A percentile compares a stretch with the other conserved stretches of the same genome.
Conservation (phyloP, 2,797 vertebrate species). For the Acanthurus lineatus region DNA sequence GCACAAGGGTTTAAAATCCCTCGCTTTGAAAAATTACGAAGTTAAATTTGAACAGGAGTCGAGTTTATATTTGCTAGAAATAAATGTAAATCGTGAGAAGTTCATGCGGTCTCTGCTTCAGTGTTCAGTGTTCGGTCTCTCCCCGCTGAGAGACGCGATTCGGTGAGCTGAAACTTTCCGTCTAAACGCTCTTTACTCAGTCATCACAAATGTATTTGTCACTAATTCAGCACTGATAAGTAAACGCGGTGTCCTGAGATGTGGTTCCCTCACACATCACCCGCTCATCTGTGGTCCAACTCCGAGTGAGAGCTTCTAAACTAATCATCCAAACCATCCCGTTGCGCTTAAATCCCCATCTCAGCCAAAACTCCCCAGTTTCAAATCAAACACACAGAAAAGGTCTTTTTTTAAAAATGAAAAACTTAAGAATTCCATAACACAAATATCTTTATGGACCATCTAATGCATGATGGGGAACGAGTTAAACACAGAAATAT, state of each 20-base stretch:
- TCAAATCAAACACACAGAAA: constrained; percentile 11
- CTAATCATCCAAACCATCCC: constrained; percentile 44
- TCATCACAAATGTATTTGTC: constrained; percentile 16
- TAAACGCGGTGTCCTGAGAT: constrained; percentile 1
- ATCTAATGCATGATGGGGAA: not conserved
- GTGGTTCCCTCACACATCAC: not conserved
- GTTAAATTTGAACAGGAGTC: constrained; percentile 8
- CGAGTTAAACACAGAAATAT: too few relatives aligned
- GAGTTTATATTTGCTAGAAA: not conserved
- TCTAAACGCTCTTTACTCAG: constrained; percentile 31
- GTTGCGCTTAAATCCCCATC: constrained; percentile 39
- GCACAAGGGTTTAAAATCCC: constrained; percentile 23
- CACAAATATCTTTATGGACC: not conserved
- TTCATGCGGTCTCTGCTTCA: not conserved
- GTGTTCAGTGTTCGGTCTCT: not conserved
- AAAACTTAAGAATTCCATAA: constrained; percentile 30
- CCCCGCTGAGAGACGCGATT: constrained; percentile 19
- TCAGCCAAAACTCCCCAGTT: constrained; percentile 47
- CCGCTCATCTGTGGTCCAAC: constrained; percentile 11
- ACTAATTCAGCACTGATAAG: constrained; percentile 2
- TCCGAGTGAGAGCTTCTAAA: constrained; percentile 45
- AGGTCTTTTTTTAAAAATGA: not conserved
- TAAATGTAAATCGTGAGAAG: not conserved
- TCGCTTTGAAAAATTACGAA: not conserved
- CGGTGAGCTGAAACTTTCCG: constrained; percentile 75